Evolutionary conservation across 92 coral and sea anemone species (phyloP), one percentile per base, ranked within the genome.

Genomic region (Diadumene lineata): DNA sequence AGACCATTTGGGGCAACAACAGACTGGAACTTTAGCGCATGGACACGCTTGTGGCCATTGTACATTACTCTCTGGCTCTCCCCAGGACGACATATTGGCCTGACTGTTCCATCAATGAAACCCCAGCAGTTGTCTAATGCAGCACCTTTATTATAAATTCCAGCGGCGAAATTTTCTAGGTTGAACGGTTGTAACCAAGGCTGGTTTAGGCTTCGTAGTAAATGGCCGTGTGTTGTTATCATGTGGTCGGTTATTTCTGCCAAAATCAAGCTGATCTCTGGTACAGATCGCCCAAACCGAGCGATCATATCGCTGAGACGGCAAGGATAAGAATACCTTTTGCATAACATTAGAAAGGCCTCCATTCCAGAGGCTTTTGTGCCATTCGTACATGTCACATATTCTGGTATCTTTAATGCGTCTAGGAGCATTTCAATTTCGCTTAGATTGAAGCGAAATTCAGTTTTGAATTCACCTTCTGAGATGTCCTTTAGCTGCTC

Each of bases 261-360:
- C 6, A 55, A 7, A 55, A 55, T n/a, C 23, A 55, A 4, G 22
- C 61, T 55, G n/a, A n/a, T n/a, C n/a, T n/a, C n/a, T n/a, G n/a
- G n/a, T n/a, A n/a, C n/a, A n/a, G n/a, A n/a, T n/a, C 23, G 11
- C 4, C 61, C 61, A 55, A 55, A 55, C 22, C 61, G 11, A 6
- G 61, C 15, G 6, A 55, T n/a, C 61, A 55, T 9, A n/a, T 55
- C 61, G 4, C 23, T n/a, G 11, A 9, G 23, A 9, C 61, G 11
- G 22, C 61, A 55, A n/a, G 61, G 61, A 55, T 55, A 55, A 9
- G 61, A n/a, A n/a, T 11, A 55, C 11, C 61, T n/a, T n/a, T 44
- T 44, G 9, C 9, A 44, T 17, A 44, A 44, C 51, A 44, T 8
- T 17, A 44, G 17, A 44, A 44, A 17, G 10, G 10, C 51, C 51